Base-by-base conservation (phyloP, 2,888 invertebrate genomes). In the Tachina grossa region DNA sequence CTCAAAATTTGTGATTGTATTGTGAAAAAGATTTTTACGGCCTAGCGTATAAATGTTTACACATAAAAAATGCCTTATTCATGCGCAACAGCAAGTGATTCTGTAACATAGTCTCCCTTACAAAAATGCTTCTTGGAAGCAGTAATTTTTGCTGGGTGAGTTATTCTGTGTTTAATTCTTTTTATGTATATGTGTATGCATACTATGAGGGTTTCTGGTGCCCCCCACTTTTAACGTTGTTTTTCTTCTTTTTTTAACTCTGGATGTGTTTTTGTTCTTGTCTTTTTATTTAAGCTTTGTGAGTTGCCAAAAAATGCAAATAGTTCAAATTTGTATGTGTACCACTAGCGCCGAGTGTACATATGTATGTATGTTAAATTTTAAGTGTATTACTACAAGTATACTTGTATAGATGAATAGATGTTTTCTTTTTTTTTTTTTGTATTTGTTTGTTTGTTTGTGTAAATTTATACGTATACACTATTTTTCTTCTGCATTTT, bases 291-390 rank as follows among this genome's bases (percentile, higher is more conserved):
- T 89, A 88, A 87, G 86, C 87, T 89, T 88, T 87, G 87, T 88
- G 88, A 89, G 81, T 88, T 88, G 91, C 90, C 91, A 89, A 90
- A 90, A 90, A 83, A 84, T 86, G 82, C 75, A 86, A 82, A 84
- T 84, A 75, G 66, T 49, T 66, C 41, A 83, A 47, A 74, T 53
- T 72, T 69, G 45, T 45, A 22, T 47, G 41, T 41, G 22, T 47
- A 51, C 39, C 68, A 68, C 51, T 51, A 45, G 31, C 76, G 66
- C 80, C 86, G 87, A 89, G 31, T 31, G 31, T 31, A 31, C 6
- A 6, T 31, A 89, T 89, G 89, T 31, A 89, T 89, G 89, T 89
- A 89, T 89, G 89, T 88, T 89, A 87, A 51, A 72, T 63, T 71
- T 72, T 16, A 79, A 75, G 69, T 84, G 59, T 84, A 76, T 76